phyloP scores from a whole-genome alignment of 1,140 invertebrate genomes.

The Antheraea mylitta region DNA sequence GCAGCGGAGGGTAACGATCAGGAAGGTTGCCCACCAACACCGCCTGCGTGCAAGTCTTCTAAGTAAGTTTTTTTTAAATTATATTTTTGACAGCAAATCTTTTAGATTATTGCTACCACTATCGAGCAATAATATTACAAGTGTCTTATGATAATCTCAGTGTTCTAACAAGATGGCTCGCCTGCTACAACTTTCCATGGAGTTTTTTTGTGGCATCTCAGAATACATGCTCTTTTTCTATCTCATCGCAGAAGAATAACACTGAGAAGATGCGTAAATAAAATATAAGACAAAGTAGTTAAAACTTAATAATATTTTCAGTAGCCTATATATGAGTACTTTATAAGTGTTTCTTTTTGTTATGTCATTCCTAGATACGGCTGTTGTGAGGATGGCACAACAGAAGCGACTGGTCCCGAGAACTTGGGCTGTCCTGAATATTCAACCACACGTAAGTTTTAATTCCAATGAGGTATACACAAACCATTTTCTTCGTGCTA shows the following conservation, averaged over 20 bases:
- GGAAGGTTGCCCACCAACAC: slow-evolving; percentile 88
- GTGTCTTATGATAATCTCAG: too few species aligned
- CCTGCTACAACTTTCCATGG: too few species aligned
- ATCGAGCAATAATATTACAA: too few species aligned
- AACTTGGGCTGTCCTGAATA: slow-evolving; percentile 81
- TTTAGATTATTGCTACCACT: too few species aligned
- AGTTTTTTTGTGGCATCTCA: too few species aligned
- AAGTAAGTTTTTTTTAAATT: slow-evolving; percentile 78
- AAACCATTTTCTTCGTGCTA: too few species aligned
- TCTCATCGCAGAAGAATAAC: too few species aligned
- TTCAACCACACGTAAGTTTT: slow-evolving; percentile 38
- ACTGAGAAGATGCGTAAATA: too few species aligned
- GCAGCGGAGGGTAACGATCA: slow-evolving; percentile 89
- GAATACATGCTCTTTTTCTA: too few species aligned
- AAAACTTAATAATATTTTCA: too few species aligned
- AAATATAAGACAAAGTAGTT: too few species aligned
- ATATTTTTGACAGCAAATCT: not conserved
- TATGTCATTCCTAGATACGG: slow-evolving; percentile 78
- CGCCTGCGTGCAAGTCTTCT: slow-evolving; percentile 81
- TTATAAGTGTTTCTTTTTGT: not conserved
- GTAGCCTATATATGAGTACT: not conserved
- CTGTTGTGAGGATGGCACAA: slow-evolving; percentile 88
- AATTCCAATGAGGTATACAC: not conserved
- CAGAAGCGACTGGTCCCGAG: slow-evolving; percentile 83
- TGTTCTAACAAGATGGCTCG: too few species aligned